These are phyloP conservation scores for Cerastis rubricosa DNA, from an alignment of 2,888 invertebrate species.

Conservation along the genomic window DNA sequence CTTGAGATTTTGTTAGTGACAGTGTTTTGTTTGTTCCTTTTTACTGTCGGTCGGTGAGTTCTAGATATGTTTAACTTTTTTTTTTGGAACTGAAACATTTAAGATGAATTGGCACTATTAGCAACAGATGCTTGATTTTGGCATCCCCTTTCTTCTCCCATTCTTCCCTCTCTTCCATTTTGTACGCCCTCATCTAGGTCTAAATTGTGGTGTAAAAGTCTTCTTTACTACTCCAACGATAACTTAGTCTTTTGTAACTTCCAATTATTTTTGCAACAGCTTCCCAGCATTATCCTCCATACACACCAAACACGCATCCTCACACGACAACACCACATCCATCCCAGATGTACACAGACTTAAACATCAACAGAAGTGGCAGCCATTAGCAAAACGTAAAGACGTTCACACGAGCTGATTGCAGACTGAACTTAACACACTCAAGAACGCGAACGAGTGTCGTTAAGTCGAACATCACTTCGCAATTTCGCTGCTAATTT, in stretches of 20 bases:
- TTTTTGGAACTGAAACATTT: not conserved
- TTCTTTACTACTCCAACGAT: not conserved
- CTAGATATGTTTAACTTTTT: too few species aligned
- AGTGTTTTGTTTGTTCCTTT: not conserved
- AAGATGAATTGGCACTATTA: not conserved
- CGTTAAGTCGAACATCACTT: constrained; percentile 73
- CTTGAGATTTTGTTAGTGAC: constrained; percentile 24
- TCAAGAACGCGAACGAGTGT: constrained; percentile 69
- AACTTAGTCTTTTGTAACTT: not conserved
- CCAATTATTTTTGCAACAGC: not conserved
- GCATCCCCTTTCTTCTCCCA: not conserved
- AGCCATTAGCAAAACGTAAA: constrained; percentile 65
- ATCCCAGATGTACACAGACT: constrained; percentile 38
- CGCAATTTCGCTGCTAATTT: constrained; percentile 78
- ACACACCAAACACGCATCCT: not conserved
- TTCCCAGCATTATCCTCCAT: not conserved
- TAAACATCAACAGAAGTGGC: constrained; percentile 55
- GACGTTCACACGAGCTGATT: constrained; percentile 66
- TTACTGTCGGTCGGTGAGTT: not conserved
- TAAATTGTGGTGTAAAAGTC: not conserved
- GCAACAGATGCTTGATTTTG: not conserved
- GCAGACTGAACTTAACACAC: constrained; percentile 66
- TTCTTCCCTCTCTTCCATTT: too few species aligned
- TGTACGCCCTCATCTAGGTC: not conserved
- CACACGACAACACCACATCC: not conserved